Base-by-base conservation (phyloP, 2,888 invertebrate species). In the Seladonia tumulorum region DNA sequence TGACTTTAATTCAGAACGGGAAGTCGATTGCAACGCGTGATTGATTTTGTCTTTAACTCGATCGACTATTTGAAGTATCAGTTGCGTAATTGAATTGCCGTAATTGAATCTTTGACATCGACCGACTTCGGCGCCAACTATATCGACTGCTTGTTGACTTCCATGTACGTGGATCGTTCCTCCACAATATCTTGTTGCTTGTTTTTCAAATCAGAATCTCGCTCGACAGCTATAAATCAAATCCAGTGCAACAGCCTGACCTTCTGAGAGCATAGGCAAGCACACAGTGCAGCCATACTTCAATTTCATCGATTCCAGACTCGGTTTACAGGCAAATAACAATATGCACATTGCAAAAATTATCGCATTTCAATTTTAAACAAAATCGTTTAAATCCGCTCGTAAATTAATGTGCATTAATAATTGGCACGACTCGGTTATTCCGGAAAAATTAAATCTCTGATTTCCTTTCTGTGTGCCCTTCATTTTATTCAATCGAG, bases 71-170 rank as follows among this genome's bases (percentile, higher is more conserved):
- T 70, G 60, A 74, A 77, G 74, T 82, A 84, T 73, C 83, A 68
- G 68, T 29, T 73, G 57, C 82, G 68, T 76, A 84, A 84, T 78
- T 84, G 74, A 78, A 84, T 84, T 75, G 57, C 42, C 39, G 73
- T 71, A 83, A 78, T 83, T 76, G 78, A 83, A 78, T 79, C 14
- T 45, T 42, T 53, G 63, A 22, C n/a, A 18, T 75, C 63, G 74
- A 45, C 8, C 25, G 22, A 5, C n/a, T 16, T 25, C 70, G 73
- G 66, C 10, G 2, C 16, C 25, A 57, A 74, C 79, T 22, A 16
- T 29, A 57, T 25, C 5, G 42, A 5, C 2, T 53, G 3, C 16
- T 57, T n/a, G 66, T 68, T 39, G 57, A 73, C 47, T 74, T 29
- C 47, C 18, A 25, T 57, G 53, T 29, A 73, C 73, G 66, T 16